Percentiles rank a stretch among this genome's conserved stretches.
Conservation (phyloP, 1,140 invertebrate genomes). For the Bombus consobrinus region DNA sequence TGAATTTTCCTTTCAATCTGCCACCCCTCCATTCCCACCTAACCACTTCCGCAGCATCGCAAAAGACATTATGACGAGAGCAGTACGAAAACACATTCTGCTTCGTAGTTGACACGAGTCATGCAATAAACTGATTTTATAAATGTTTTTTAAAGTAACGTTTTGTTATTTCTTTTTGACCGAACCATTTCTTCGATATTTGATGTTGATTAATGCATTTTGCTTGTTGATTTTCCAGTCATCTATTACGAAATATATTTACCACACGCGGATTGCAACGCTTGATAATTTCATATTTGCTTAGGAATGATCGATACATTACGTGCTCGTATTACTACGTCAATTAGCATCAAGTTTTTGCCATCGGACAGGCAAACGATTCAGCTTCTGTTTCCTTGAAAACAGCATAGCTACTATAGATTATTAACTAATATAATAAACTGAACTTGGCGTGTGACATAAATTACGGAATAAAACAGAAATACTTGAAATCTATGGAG, state of each 20-base stretch:
- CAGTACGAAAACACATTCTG: slow-evolving; percentile 69
- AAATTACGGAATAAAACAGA: background rate
- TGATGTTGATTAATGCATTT: background rate
- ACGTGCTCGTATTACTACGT: too few relatives aligned
- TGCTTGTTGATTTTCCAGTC: background rate
- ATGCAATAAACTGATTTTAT: slow-evolving; percentile 78
- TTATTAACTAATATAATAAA: too few relatives aligned
- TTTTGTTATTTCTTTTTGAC: background rate
- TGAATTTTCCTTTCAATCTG: slow-evolving; percentile 45
- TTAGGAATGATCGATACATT: too few relatives aligned
- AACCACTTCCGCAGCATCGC: slow-evolving; percentile 39
- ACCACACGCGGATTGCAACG: background rate
- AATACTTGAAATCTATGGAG: background rate
- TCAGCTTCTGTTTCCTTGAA: too few relatives aligned
- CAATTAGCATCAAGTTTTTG: too few relatives aligned
- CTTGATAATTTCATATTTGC: too few relatives aligned
- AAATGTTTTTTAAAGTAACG: slow-evolving; percentile 76
- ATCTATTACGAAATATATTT: background rate
- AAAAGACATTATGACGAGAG: slow-evolving; percentile 67
- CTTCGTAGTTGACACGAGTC: slow-evolving; percentile 69
- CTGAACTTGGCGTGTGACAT: too few relatives aligned
- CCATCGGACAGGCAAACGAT: too few relatives aligned
- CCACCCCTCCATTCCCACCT: slow-evolving; percentile 7
- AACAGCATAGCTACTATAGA: too few relatives aligned
- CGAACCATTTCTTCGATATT: background rate